Base-by-base conservation (phyloP, 2,888 invertebrate species). In the Platycnemis pennipes region DNA sequence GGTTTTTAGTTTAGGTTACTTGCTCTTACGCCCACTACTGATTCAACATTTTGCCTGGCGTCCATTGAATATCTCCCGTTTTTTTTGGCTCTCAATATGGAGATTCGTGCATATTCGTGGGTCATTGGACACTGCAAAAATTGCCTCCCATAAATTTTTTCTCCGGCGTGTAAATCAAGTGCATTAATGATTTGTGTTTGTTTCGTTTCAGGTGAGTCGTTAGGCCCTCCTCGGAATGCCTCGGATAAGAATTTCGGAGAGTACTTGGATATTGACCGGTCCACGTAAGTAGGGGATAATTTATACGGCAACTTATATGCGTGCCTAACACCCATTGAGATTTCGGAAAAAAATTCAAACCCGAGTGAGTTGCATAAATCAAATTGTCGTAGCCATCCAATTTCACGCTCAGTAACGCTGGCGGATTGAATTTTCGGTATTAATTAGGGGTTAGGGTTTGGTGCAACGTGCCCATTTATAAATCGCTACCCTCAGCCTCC, bases 341-440 rank as follows among this genome's bases (percentile, higher is more conserved):
- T 13, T 8, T 2, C 11, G 77, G 77, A 37, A 77, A 77, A 63
- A 77, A 37, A 8, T 77, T 77, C 37, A 11, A 37, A 37, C 11
- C 37, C 0, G 77, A 31, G 8, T 37, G 77, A 77, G 13, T 77
- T 77, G 77, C 77, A 77, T 77, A 37, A 77, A 77, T 77, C 77
- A 77, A 77, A 77, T 77, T 77, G 77, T 77, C 77, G 77, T 13
- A 77, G 77, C 77, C 77, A 77, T 77, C 77, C 77, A 77, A 77
- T 77, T 77, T 77, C 77, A 77, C 77, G 77, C 77, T 77, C 77
- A 37, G 77, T 31, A 77, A 77, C 77, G 31, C 37, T 37, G 37
- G 77, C 11, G 77, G 37, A 77, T 77, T 77, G 77, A 77, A 77
- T 77, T 77, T 77, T 77, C 37, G 77, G 77, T 77, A 77, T 77